Evolutionary conservation across 1,140 invertebrate genomes (phyloP).

Genomic region (Capitella teleta): DNA sequence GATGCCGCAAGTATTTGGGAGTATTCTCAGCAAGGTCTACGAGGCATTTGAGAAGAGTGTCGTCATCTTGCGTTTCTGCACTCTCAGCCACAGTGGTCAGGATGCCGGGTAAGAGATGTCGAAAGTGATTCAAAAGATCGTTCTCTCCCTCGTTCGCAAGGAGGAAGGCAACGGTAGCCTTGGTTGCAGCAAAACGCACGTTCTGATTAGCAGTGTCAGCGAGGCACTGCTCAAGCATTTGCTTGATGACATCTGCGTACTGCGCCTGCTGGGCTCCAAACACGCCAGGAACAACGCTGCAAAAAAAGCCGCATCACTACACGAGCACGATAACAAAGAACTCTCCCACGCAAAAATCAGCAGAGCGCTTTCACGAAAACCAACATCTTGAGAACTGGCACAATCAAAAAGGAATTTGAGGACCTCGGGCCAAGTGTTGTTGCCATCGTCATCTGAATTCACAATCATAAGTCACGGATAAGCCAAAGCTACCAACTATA

Average conservation of each 20-base stretch:
- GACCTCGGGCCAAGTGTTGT: slow-evolving; percentile 94
- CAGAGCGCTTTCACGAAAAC: slow-evolving; percentile 84
- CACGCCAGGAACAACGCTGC: slow-evolving; percentile 80
- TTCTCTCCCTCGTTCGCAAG: slow-evolving; percentile 81
- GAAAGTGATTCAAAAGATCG: slow-evolving; percentile 73
- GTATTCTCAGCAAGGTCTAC: slow-evolving; percentile 87
- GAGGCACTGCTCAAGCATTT: slow-evolving; percentile 77
- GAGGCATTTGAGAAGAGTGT: slow-evolving; percentile 76
- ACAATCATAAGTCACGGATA: too few relatives aligned
- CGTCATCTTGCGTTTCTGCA: slow-evolving; percentile 66
- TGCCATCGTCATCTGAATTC: slow-evolving; percentile 83
- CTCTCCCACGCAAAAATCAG: slow-evolving; percentile 59
- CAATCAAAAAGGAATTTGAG: slow-evolving; percentile 92
- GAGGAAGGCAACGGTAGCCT: slow-evolving; percentile 68
- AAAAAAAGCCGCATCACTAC: slow-evolving; percentile 15
- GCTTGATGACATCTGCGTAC: slow-evolving; percentile 85
- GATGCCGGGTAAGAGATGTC: slow-evolving; percentile 67
- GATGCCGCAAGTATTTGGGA: slow-evolving; percentile 80
- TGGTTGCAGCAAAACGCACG: slow-evolving; percentile 46
- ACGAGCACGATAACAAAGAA: not conserved
- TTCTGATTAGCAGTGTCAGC: slow-evolving; percentile 57
- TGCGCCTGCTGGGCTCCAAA: slow-evolving; percentile 91
- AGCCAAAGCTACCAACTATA: too few relatives aligned
- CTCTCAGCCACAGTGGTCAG: slow-evolving; percentile 63
- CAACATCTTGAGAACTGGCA: slow-evolving; percentile 65